Evolutionary conservation across 37 sponge, comb jelly and placozoan genomes (phyloP).

Genomic region (Mnemiopsis leidyi): DNA sequence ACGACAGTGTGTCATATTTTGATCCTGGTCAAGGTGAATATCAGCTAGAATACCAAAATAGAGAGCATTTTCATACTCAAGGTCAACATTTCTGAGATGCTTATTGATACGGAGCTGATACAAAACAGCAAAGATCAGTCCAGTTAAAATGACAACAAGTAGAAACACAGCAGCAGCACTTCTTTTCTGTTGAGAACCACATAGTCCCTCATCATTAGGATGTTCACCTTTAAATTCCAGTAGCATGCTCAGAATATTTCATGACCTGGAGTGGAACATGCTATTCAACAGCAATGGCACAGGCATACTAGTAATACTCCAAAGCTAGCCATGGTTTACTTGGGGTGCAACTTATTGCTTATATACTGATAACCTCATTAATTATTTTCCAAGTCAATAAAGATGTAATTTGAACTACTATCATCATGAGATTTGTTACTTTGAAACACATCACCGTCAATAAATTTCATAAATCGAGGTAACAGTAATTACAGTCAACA

Average conservation of each 20-base stretch:
- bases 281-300: too few species aligned
- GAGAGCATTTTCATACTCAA: not conserved
- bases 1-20: not conserved
- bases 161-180: not conserved
- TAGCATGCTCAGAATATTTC: not conserved
- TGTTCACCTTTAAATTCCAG: not conserved
- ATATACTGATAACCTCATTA: too few species aligned
- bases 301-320: too few species aligned
- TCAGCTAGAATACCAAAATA: slow-evolving; percentile 52
- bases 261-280: too few species aligned
- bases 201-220: not conserved
- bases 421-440: too few species aligned
- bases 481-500: too few species aligned
- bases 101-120: not conserved
- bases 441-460: too few species aligned
- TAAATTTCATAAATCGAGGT: too few species aligned
- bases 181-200: not conserved
- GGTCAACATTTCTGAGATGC: not conserved
- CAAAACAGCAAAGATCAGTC: not conserved
- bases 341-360: too few species aligned
- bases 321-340: too few species aligned
- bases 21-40: not conserved
- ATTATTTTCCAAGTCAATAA: too few species aligned
- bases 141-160: not conserved
- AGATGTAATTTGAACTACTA: too few species aligned